A percentile compares a stretch with the other conserved stretches of the same genome.
These are phyloP conservation scores for Parazoanthus atlanticus DNA, from an alignment of 92 coral and sea anemone genomes.

Conservation along the genomic window DNA sequence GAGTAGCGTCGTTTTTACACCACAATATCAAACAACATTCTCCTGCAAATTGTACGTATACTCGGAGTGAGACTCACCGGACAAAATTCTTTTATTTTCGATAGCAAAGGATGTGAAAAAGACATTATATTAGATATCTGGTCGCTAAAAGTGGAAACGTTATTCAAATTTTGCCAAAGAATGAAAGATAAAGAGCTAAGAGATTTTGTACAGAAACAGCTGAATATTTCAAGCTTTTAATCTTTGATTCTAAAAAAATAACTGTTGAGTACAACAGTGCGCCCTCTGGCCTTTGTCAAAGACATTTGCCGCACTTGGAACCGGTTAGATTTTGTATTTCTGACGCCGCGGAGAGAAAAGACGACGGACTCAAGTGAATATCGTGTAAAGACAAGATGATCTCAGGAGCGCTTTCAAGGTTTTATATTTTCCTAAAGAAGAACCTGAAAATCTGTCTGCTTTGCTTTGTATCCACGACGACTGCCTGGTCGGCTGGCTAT, in stretches of 20 bases:
- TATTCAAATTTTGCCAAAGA: not conserved
- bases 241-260: not conserved
- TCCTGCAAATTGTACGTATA: not conserved
- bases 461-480: constrained; percentile 45
- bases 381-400: not conserved
- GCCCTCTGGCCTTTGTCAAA: not conserved
- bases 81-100: not conserved
- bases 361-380: not conserved
- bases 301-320: not conserved
- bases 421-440: not conserved
- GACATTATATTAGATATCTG: not conserved
- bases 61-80: not conserved
- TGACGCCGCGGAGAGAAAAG: not conserved
- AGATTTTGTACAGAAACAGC: not conserved
- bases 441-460: constrained; percentile 27
- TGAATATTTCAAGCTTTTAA: not conserved
- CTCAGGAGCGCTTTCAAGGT: not conserved
- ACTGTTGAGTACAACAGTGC: not conserved
- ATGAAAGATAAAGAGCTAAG: not conserved
- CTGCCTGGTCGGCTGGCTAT: constrained; percentile 65
- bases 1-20: constrained; percentile 14
- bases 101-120: not conserved
- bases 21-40: not conserved
- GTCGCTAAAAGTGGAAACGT: not conserved
- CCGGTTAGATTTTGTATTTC: not conserved